Evolutionary conservation across 2,113 vertebrate species (phyloP), one percentile per base, ranked within the genome.

Genomic region (Ictidomys tridecemlineatus): DNA sequence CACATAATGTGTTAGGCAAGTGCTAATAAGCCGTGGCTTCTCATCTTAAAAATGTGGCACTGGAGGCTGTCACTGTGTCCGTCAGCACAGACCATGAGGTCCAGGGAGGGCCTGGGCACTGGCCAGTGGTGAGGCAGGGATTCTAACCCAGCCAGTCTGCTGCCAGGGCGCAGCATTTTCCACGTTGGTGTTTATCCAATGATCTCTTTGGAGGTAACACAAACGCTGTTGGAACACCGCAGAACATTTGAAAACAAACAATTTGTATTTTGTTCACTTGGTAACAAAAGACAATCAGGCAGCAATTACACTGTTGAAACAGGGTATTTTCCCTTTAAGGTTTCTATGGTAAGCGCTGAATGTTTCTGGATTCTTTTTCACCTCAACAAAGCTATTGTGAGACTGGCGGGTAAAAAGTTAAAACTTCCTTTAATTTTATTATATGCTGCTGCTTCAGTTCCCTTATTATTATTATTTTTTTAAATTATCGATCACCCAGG

Each of bases 281-380:
- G 73, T 93, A 91, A 98, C 82, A 96, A 96, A 94, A 97, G 77
- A 90, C 51, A 94, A 95, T 83, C 67, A 95, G 87, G 51, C 85
- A 87, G 87, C 67, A 91, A 96, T 96, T 97, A 94, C 8, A 30
- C 65, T 70, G 72, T 48, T 84, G 85, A 95, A 96, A 95, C 53
- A 61, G 89, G 92, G 56, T 87, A 87, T 95, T 96, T 96, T 94
- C 91, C 85, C 77, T 76, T 90, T 96, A 95, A 97, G 39, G 65
- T 67, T 94, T 95, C 32, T 78, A n/a, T 70, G 72, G 85, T 96
- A 98, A 96, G 93, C 73, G 88, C 53, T 69, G 91, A 78, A 17
- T 42, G 84, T 78, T 87, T 74, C 85, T 93, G 63, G 72, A 82
- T 93, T 82, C 42, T 96, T 89, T 91, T 94, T 89, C 42, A 79